Base-by-base conservation (phyloP, 2,113 vertebrate species). In the Sinocyclocheilus grahami region DNA sequence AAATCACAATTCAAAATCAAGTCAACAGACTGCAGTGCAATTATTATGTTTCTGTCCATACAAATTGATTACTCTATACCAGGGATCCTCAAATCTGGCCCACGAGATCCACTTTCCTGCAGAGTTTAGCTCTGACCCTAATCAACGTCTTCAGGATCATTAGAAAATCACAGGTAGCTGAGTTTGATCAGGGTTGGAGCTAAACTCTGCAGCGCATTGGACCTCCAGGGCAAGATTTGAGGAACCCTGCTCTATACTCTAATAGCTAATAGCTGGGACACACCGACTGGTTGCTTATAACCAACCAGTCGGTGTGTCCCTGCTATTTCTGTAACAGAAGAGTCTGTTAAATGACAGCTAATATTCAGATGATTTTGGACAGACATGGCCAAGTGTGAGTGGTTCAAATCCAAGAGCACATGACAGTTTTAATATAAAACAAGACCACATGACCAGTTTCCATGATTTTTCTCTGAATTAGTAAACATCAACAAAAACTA, bases 1-100 rank as follows among this genome's bases (percentile, higher is more conserved):
- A 24, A 76, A 76, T n/a, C 42, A 76, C 71, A 74, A 42, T 74
- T 74, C 71, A 74, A 11, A 75, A 22, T 81, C 39, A 65, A 76
- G 39, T 82, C 39, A 65, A 79, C 78, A 79, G 22, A 27, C 0
- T 12, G 12, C 39, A 42, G 69, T 42, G 20, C 37, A 42, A 42
- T 74, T 13, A n/a, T 42, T 13, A 42, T 42, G 71, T 42, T 74
- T 74, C 37, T 39, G 9, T 22, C 69, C 22, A 18, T 69, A 69
- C 55, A 69, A 71, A 37, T 42, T 8, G 42, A 42, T 42, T 42
- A 33, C 30, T 30, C 30, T 30, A 30, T 30, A 30, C 30, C 27
- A 27, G 27, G 1, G 27, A 27, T 27, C 27, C 27, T 27, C 27
- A 27, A 27, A 27, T 27, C 27, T 27, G 27, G 27, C 27, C 27